Base-by-base conservation (phyloP, 1,140 invertebrate genomes). In the Sipha flava region DNA sequence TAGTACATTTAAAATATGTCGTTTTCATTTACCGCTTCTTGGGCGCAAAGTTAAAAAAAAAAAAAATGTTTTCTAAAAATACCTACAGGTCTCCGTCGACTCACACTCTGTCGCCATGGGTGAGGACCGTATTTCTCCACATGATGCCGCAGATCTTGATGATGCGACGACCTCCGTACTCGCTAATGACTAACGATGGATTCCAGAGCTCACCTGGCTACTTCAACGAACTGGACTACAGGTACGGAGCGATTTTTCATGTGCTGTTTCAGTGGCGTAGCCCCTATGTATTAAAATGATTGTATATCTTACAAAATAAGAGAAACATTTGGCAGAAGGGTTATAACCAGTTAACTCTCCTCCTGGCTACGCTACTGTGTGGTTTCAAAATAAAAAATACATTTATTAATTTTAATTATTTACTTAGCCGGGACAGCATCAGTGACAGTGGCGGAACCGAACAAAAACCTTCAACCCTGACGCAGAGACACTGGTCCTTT, bases 31-130 rank as follows among this genome's bases (percentile, higher is more conserved):
- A n/a, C n/a, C n/a, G n/a, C n/a, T n/a, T n/a, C n/a, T n/a, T n/a
- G n/a, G n/a, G n/a, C n/a, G n/a, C n/a, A n/a, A n/a, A n/a, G n/a
- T n/a, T n/a, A n/a, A n/a, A n/a, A n/a, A 52, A 52, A n/a, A 52
- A 49, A 49, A 52, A n/a, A 52, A 52, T 52, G 10, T 6, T 34
- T 37, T 34, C n/a, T n/a, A n/a, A n/a, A n/a, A n/a, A n/a, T n/a
- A n/a, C 14, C 18, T 62, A 14, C 84, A 95, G 94, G 84, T 98
- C 96, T 5, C 96, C 98, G 31, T 95, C 96, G 14, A 99, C 97
- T 0, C 97, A 99, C 87, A 94, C 92, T 82, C 97, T 98, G 95
- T 93, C 94, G 0, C 93, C 93, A 0, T 92, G 92, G 90, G 92
- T 96, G 82, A 91, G 91, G 84, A 91, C 91, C 83, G 87, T 98